Percentiles rank a stretch among this genome's conserved stretches.
These are phyloP conservation scores for Pseudococcus jackbeardsleyi DNA, from an alignment of 2,888 invertebrate species.

Conservation along the genomic window DNA sequence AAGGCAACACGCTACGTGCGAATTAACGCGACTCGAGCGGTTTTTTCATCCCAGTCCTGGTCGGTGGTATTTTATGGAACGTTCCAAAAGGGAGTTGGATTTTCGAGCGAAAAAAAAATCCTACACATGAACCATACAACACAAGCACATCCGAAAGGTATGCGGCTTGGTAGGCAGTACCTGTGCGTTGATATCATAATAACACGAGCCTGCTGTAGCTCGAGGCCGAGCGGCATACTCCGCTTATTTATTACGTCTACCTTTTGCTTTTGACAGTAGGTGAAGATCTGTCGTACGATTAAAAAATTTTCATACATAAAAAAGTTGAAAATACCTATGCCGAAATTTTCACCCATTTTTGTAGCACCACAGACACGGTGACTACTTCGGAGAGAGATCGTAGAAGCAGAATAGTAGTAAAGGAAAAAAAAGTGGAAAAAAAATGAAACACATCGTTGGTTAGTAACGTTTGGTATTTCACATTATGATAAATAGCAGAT, in stretches of 20 bases:
- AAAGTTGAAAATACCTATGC: not conserved
- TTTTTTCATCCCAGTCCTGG: not conserved
- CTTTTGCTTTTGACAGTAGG: slow-evolving; percentile 25
- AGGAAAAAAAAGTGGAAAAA: not conserved
- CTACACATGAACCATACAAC: too few species aligned
- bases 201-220: slow-evolving; percentile 15
- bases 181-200: slow-evolving; percentile 34
- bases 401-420: not conserved
- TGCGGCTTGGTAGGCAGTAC: not conserved
- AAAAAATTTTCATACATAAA: not conserved
- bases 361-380: not conserved
- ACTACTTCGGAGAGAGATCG: not conserved
- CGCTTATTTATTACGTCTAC: slow-evolving; percentile 24
- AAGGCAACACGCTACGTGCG: slow-evolving; percentile 17
- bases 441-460: slow-evolving; percentile 34
- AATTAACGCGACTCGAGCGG: not conserved
- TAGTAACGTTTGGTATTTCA: slow-evolving; percentile 47
- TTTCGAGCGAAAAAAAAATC: not conserved
- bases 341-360: slow-evolving; percentile 29
- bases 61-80: not conserved
- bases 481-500: slow-evolving; percentile 52
- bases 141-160: not conserved
- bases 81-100: not conserved
- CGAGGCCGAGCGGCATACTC: not conserved
- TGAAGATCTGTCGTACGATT: slow-evolving; percentile 33